Conservation (phyloP, 2,797 vertebrate genomes). For the Hydrocynus forskahlii region DNA sequence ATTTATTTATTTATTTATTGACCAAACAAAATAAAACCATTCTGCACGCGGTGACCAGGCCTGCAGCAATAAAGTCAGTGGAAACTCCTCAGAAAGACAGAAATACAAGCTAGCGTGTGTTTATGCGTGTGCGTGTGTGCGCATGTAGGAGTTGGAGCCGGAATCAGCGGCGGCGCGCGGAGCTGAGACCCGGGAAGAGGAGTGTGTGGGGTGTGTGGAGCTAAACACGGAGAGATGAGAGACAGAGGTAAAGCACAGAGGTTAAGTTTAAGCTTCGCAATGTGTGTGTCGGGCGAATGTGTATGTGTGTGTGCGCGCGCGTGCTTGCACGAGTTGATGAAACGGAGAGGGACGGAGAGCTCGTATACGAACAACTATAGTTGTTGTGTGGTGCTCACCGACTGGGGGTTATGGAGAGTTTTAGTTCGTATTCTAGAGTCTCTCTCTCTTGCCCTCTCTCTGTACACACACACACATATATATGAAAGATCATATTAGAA, state of each 20-base stretch:
- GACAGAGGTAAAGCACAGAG: conserved; percentile 26
- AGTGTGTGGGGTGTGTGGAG: background rate
- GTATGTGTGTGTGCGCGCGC: background rate
- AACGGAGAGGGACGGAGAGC: background rate
- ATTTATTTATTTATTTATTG: no score
- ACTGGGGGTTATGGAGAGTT: no score
- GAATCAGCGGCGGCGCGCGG: background rate
- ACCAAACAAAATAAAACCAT: no score
- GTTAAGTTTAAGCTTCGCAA: conserved; percentile 36
- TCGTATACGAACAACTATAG: background rate
- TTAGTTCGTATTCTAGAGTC: no score
- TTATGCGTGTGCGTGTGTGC: background rate
- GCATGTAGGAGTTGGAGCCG: background rate
- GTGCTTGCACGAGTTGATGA: background rate
- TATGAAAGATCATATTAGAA: no score
- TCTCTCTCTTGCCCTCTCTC: no score
- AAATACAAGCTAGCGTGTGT: background rate
- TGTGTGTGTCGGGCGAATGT: conserved; percentile 27
- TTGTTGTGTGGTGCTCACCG: no score
- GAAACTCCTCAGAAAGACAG: background rate
- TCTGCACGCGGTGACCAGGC: no score
- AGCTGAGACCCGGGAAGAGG: background rate
- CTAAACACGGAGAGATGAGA: background rate
- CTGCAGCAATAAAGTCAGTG: background rate
- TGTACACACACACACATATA: no score